Evolutionary conservation across 2,113 vertebrate species (phyloP), one percentile per base, ranked within the genome.

Genomic region (Glaucomys volans): DNA sequence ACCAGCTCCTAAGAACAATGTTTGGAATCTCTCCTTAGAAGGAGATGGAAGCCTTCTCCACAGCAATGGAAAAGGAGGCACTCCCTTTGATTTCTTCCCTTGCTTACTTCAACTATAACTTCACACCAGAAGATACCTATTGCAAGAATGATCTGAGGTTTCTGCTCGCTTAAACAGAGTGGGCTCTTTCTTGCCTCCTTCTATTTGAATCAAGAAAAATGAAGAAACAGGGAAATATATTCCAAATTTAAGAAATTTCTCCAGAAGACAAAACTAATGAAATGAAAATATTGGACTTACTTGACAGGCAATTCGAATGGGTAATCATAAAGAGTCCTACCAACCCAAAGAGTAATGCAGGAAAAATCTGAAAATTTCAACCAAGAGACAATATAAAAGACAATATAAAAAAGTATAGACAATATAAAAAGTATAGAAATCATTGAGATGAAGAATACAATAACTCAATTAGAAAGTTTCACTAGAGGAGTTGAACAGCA

Each of bases 101-200:
- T 16, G 32, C 12, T 42, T 37, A 76, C 20, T 28, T 20, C 44
- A 64, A 13, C 9, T 40, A 2, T 76, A 24, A 44, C 3, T 22
- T 16, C 11, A 76, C 16, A 66, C 16, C n/a, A 57, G 69, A 82
- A 76, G 8, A 4, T 7, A 66, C 74, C 18, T 44, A 10, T 44
- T 44, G 5, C 13, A 22, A 64, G 30, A 14, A 76, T 14, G 4
- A 4, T 57, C 44, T 84, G 16, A 83, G 30, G 30, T 8, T 44
- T n/a, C 10, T 54, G 4, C 1, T 37, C n/a, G 11, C 24, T 67
- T 13, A 11, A 42, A 40, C 1, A 54, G 4, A 57, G 1, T 8
- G 20, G 13, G 10, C 1, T 28, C 18, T 7, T 59, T 32, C 69
- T 44, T 8, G 32, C 26, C 24, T 16, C 12, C 22, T 16, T 8